These are phyloP conservation scores for Malurus splendens DNA, from an alignment of 2,797 vertebrate genomes.

Conservation along the genomic window DNA sequence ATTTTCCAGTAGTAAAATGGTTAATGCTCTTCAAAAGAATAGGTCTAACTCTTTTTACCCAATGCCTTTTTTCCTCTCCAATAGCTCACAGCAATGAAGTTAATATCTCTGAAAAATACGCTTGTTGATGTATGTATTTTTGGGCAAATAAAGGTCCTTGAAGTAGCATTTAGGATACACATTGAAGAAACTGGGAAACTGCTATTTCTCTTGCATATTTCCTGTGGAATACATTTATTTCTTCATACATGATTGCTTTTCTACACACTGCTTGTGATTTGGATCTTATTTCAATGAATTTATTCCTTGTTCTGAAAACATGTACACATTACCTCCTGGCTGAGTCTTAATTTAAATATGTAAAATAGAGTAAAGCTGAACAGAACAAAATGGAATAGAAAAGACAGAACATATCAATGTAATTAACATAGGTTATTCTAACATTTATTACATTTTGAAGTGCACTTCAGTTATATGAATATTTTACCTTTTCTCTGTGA, in stretches of 20 bases:
- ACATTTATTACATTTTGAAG: background rate
- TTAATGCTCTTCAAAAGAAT: background rate
- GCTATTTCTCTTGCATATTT: background rate
- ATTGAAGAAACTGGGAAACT: background rate
- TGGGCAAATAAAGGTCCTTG: background rate
- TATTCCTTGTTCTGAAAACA: constrained; percentile 15
- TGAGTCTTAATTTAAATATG: background rate
- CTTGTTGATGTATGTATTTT: background rate
- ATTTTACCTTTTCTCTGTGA: background rate
- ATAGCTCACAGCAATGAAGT: background rate
- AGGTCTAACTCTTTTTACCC: background rate
- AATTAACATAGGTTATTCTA: background rate
- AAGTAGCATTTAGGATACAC: background rate
- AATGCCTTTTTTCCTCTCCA: background rate
- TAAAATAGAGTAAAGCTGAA: background rate
- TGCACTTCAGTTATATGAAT: background rate
- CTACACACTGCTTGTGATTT: background rate
- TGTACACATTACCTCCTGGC: background rate
- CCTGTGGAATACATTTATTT: background rate
- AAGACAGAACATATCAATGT: background rate
- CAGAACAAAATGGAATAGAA: background rate
- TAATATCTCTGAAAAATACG: background rate
- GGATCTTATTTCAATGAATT: constrained; percentile 23
- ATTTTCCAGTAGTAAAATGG: background rate
- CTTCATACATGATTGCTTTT: background rate